Conservation (phyloP, 2,888 invertebrate species). For the Xestoiulus laeticollis region DNA sequence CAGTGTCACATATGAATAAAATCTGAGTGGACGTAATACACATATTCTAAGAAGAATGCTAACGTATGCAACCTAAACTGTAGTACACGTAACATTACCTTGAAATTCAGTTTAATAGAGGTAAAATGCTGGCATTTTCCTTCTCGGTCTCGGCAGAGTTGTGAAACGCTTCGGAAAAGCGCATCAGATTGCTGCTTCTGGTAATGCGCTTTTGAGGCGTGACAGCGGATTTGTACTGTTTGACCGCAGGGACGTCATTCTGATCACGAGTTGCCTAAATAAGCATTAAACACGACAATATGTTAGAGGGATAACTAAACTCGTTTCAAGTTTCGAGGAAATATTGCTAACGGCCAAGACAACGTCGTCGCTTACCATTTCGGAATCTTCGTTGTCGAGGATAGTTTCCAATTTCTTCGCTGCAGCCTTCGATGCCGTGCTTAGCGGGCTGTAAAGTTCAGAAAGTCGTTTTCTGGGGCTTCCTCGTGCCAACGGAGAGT, state of each 20-base stretch:
- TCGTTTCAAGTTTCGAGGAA: too few species aligned
- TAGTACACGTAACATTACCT: neutral
- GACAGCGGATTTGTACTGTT: neutral
- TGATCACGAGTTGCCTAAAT: neutral
- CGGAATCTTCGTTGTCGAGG: neutral
- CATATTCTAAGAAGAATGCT: too few species aligned
- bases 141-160: neutral
- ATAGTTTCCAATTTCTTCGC: neutral
- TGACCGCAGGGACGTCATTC: neutral
- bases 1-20: too few species aligned
- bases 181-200: constrained; percentile 15
- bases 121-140: neutral
- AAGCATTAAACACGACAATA: neutral
- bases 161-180: neutral
- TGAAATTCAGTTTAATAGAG: neutral
- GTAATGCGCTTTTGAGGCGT: neutral
- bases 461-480: neutral
- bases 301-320: neutral
- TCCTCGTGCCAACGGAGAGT: neutral
- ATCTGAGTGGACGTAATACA: too few species aligned
- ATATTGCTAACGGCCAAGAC: neutral
- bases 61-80: too few species aligned
- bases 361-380: neutral
- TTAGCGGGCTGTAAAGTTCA: neutral
- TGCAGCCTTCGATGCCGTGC: neutral